Conservation (phyloP, 2,797 vertebrate genomes). For the Dallia pectoralis region DNA sequence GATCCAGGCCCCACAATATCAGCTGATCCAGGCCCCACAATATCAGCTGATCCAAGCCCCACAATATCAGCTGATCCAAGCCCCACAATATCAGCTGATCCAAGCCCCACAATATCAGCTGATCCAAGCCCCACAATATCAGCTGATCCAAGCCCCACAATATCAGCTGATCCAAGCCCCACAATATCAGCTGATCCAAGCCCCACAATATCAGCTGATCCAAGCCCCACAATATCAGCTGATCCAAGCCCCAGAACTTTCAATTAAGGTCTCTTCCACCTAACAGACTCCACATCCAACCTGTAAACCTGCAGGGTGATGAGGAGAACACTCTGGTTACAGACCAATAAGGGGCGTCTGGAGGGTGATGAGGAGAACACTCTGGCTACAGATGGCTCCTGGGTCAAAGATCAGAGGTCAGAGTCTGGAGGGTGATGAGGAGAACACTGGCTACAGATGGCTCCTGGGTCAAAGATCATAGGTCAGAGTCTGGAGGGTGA, state of each 20-base stretch:
- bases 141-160: constrained; percentile 24
- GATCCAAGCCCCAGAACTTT: constrained; percentile 32
- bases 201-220: constrained; percentile 13
- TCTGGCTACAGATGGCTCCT: not conserved
- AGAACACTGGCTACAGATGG: not conserved
- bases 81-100: constrained; percentile 13
- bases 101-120: constrained; percentile 26
- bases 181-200: constrained; percentile 24
- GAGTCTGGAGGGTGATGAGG: constrained; percentile 8
- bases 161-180: constrained; percentile 17
- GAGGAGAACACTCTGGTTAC: not conserved
- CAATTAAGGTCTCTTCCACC: no score
- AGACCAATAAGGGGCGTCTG: constrained; percentile 17
- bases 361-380: not conserved
- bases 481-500: constrained; percentile 6
- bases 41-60: constrained; percentile 17
- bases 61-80: constrained; percentile 24
- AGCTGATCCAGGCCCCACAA: constrained; percentile 24
- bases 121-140: constrained; percentile 29
- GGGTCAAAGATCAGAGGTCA: no score
- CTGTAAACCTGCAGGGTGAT: not conserved
- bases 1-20: constrained; percentile 29
- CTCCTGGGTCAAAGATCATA: no score
- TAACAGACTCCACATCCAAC: constrained; percentile 11
- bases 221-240: constrained; percentile 10